Evolutionary conservation across 2,888 invertebrate species (phyloP).

Genomic region (Bibio marci): DNA sequence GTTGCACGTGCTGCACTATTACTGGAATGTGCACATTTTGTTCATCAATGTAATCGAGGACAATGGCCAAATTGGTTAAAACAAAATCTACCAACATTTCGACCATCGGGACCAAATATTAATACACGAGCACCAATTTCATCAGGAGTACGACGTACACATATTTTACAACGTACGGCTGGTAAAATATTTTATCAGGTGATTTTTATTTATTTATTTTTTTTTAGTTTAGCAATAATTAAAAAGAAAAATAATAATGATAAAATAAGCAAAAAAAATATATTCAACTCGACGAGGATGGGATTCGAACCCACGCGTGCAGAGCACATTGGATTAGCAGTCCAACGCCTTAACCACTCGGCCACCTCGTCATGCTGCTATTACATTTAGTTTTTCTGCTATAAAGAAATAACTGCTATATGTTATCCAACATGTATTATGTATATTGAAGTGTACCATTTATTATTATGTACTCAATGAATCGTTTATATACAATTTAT

Average conservation of each 20-base stretch:
- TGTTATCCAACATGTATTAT: too few species aligned
- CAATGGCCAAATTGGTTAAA: constrained; percentile 99
- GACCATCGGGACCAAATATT: constrained; percentile 47
- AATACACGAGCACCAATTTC: constrained; percentile 30
- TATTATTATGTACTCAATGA: too few species aligned
- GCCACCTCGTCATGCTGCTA: constrained; percentile 51
- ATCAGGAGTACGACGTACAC: constrained; percentile 42
- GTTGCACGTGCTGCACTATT: constrained; percentile 82
- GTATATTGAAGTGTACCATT: too few species aligned
- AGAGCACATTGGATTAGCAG: constrained; percentile 79
- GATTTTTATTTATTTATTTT: too few species aligned
- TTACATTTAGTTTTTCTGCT: too few species aligned
- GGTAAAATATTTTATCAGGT: constrained; percentile 90
- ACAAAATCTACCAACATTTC: constrained; percentile 57
- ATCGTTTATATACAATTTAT: too few species aligned
- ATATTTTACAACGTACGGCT: constrained; percentile 70
- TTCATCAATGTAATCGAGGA: constrained; percentile 94
- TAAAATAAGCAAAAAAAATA: constrained; percentile 16
- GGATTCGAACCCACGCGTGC: constrained; percentile 80
- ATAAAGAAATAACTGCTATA: too few species aligned
- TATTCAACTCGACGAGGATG: constrained; percentile 45
- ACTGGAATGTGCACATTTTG: constrained; percentile 90
- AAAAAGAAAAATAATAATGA: neutral
- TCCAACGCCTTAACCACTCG: constrained; percentile 76
- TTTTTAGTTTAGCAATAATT: too few species aligned